phyloP scores from a whole-genome alignment of 2,888 invertebrate species.

The Hemistola chrysoprasaria region DNA sequence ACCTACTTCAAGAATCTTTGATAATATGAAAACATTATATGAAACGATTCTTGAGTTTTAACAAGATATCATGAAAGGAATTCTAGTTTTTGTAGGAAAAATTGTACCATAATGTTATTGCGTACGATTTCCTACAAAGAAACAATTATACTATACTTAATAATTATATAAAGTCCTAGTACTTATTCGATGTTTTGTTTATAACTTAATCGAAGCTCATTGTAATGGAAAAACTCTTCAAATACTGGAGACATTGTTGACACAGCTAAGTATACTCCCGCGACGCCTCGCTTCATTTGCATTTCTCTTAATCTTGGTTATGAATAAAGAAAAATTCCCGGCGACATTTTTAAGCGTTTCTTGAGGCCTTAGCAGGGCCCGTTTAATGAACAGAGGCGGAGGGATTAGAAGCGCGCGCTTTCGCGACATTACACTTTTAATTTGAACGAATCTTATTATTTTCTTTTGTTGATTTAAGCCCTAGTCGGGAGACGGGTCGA shows the following conservation, averaged over 20 bases:
- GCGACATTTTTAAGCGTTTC: conserved; percentile 71
- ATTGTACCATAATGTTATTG: conserved; percentile 3
- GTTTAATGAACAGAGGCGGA: conserved; percentile 73
- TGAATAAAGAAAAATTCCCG: conserved; percentile 81
- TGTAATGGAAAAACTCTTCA: conserved; percentile 43
- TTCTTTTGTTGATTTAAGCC: conserved; percentile 87
- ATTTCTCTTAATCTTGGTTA: conserved; percentile 80
- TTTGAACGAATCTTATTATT: conserved; percentile 88
- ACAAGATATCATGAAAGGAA: too few relatives aligned
- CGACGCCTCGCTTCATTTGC: conserved; percentile 78
- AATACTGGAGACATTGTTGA: conserved; percentile 67
- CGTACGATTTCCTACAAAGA: not conserved
- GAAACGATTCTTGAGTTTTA: too few relatives aligned
- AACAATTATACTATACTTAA: too few relatives aligned
- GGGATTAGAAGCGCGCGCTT: conserved; percentile 68
- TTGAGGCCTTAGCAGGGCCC: conserved; percentile 51
- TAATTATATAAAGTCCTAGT: too few relatives aligned
- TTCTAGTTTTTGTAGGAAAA: too few relatives aligned
- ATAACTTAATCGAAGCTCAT: too few relatives aligned
- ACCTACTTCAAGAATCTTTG: too few relatives aligned
- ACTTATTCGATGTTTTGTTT: too few relatives aligned
- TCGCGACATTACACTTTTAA: conserved; percentile 86
- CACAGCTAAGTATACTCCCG: conserved; percentile 76
- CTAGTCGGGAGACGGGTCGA: conserved; percentile 80
- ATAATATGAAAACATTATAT: too few relatives aligned